Conservation (phyloP, 2,888 invertebrate species). For the Ditylenchus weischeri region DNA sequence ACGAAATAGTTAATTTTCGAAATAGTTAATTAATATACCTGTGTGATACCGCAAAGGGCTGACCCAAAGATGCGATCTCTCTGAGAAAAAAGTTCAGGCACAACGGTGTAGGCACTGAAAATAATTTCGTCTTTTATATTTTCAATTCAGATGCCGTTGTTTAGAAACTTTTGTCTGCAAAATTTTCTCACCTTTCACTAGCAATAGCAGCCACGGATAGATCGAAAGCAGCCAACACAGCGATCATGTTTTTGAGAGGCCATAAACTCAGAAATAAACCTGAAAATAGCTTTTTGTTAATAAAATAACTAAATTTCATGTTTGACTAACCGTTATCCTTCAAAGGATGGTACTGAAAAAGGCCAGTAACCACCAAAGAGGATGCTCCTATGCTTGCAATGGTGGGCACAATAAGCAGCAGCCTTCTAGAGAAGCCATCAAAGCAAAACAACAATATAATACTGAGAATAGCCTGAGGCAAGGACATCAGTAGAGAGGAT, state of each 20-base stretch:
- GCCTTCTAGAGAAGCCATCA: slow-evolving; percentile 43
- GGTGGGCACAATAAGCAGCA: slow-evolving; percentile 46
- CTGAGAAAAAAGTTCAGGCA: slow-evolving; percentile 51
- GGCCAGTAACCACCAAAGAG: slow-evolving; percentile 32
- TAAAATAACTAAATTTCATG: background rate
- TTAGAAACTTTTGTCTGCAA: too few species aligned
- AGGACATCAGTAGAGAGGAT: slow-evolving; percentile 45
- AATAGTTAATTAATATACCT: slow-evolving; percentile 31
- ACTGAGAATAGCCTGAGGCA: slow-evolving; percentile 43
- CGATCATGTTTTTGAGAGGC: background rate
- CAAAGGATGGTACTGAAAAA: slow-evolving; percentile 4
- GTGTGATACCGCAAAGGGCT: slow-evolving; percentile 50
- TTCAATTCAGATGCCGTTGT: too few species aligned
- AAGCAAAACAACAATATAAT: slow-evolving; percentile 41
- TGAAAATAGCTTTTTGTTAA: background rate
- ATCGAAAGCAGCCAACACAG: slow-evolving; percentile 47
- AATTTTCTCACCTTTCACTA: slow-evolving; percentile 33
- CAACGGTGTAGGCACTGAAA: slow-evolving; percentile 46
- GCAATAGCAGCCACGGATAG: slow-evolving; percentile 50
- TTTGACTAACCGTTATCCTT: background rate
- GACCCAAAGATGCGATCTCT: slow-evolving; percentile 49
- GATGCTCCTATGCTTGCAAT: slow-evolving; percentile 40
- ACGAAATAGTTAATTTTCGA: background rate
- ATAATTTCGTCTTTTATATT: too few species aligned
- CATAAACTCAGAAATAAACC: background rate